Base-by-base conservation (phyloP, 92 coral and sea anemone genomes). In the Phymanthus crucifer region DNA sequence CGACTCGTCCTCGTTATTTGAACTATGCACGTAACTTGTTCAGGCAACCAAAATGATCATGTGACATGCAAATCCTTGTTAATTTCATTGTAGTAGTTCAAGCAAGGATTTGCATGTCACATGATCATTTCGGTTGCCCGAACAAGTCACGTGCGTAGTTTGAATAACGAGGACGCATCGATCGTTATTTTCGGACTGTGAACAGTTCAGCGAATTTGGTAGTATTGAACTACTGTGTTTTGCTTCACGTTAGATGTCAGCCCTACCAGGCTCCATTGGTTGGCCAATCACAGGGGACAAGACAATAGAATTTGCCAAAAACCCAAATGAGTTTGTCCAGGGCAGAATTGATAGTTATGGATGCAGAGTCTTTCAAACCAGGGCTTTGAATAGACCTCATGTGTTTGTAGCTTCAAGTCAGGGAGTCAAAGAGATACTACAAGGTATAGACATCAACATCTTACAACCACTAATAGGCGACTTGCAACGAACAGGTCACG, bases 261-360 rank as follows among this genome's bases (percentile, higher is more conserved):
- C 92, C 34, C 66, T 91, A 13, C 96, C 98, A 73, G 99, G 99
- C 19, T 77, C 87, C 13, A 31, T 96, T 23, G 99, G 99, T 8
- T 96, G 97, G 97, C 87, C 93, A 11, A 82, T 91, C 14, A 80
- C 94, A 17, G 95, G 99, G 13, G 99, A 96, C 84, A 96, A 86
- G 82, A 96, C 99, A 8, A 80, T 93, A 52, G 99, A 96, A 43
- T 96, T 96, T 91, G 94, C 99, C 0, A 85, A 85, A 57, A 90
- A 92, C 76, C 99, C 99, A 14, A 58, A 79, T 40, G 94, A 91
- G 71, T 96, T 96, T 80, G 84, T 83, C 27, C 89, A 89, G 52
- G 80, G 77, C n/a, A 82, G 74, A 36, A 84, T 88, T 37, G 88
- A 84, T 57, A 76, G 83, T 33, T 89, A 77, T 71, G 85, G 85